Evolutionary conservation across 2,113 vertebrate genomes (phyloP), one percentile per base, ranked within the genome.

Genomic region (Terrapene triunguis): DNA sequence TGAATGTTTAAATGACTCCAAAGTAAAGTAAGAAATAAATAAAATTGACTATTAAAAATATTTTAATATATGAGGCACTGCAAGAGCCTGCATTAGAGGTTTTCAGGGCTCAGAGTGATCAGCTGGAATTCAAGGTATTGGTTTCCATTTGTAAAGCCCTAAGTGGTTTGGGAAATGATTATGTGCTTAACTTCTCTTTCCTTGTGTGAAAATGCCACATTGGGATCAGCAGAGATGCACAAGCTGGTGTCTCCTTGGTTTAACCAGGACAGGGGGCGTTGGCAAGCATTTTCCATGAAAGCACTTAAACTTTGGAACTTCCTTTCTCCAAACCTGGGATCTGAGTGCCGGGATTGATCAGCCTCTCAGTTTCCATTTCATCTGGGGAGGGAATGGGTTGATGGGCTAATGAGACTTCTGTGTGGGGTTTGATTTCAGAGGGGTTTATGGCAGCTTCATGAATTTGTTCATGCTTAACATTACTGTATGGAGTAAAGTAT

Each of bases 11-110:
- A 79, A 1, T 72, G 55, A 84, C 50, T 94, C 94, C 74, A 94
- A 90, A 95, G 88, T 32, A 80, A 91, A 92, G 55, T 84, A 87
- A 88, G 87, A 87, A 90, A 95, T 55, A 76, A 91, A 91, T 86
- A 57, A 57, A 76, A 93, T 42, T 87, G 84, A 57, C 57, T 59
- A 89, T 91, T 29, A 84, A 85, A 88, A 89, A 80, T 69, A 29
- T 87, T 97, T 80, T 92, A 27, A 85, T 90, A 54, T 91, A 86
- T 25, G 9, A 24, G 19, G 53, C 87, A 42, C 53, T 85, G 42
- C n/a, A 86, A 93, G 80, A 90, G 44, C 25, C 89, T 83, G 9
- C 69, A 85, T 91, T 69, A 82, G 53, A 83, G 86, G 78, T 92
- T 48, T 25, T 25, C 14, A 87, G 25, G 32, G 29, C 55, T 44